Evolutionary conservation across 2,797 vertebrate genomes (phyloP), one percentile per base, ranked within the genome.

Genomic region (Lacerta agilis): DNA sequence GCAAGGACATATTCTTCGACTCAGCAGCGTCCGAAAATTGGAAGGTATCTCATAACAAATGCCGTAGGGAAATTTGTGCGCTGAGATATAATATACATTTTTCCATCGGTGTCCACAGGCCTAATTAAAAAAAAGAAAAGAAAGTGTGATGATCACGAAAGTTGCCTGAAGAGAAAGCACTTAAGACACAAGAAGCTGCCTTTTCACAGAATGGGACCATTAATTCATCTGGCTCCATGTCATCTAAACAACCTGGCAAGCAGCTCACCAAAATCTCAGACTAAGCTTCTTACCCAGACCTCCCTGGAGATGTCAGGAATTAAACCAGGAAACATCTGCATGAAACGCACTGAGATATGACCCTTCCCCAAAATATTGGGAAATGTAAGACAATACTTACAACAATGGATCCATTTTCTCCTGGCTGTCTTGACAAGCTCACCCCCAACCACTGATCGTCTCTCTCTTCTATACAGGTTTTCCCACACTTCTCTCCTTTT

Each of bases 21-120:
- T 97, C 69, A 93, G 45, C 77, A 95, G 92, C 73, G 86, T 94
- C 90, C 89, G 85, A 89, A 99, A 97, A 95, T 98, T 95, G 17
- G 96, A 93, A 89, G 96, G 95, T 69, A 98, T 93, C 82, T 92
- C 96, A 95, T 98, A 99, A 95, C 99, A 99, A 92, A 98, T 92
- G 41, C 99, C 99, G 0, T 97, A 92, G 0, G 99, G 99, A 49
- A 98, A 96, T 91, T 99, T 99, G 96, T 98, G 97, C 71, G 88
- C 94, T 88, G 96, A 97, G 7, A 97, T 92, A 38, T 98, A 98
- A 96, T 87, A 98, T 89, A 98, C 91, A 79, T 99, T 99, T 97
- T 99, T 99, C 99, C 99, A 99, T 73, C 98, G 98, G 92, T 99
- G 99, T 85, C 97, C 99, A 96, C 99, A 99, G 41, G 98, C 98